Conservation (phyloP, 2,113 vertebrate genomes). For the Tetrao urogallus region DNA sequence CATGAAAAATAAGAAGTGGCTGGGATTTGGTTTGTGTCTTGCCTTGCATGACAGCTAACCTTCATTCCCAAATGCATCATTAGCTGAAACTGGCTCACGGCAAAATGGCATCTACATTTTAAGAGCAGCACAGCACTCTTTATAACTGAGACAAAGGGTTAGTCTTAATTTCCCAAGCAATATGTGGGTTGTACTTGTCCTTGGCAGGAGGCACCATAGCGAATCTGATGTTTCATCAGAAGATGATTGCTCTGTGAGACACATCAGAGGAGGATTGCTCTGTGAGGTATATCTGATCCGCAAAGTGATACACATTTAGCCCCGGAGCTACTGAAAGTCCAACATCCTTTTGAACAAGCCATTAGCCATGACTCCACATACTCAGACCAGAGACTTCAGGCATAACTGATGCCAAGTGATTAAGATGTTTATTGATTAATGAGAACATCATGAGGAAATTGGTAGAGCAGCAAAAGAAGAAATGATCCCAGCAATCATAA, state of each 20-base stretch:
- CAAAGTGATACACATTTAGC: background rate
- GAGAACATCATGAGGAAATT: background rate
- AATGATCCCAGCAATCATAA: background rate
- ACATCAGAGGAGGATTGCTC: background rate
- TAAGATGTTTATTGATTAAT: background rate
- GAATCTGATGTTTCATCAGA: background rate
- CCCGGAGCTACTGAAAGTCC: background rate
- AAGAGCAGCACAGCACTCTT: background rate
- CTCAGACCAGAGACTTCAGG: background rate
- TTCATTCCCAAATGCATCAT: conserved; percentile 25
- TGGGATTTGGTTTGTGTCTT: background rate
- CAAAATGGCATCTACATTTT: conserved; percentile 7
- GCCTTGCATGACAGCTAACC: background rate
- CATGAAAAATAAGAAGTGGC: background rate
- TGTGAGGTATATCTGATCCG: background rate
- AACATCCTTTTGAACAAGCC: background rate
- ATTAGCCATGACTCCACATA: background rate
- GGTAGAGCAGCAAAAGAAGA: background rate
- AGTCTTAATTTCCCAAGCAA: background rate
- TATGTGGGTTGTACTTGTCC: background rate
- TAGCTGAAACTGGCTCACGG: background rate
- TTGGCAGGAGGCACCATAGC: background rate
- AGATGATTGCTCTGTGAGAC: background rate
- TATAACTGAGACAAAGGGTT: background rate
- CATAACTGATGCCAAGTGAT: background rate